phyloP scores from a whole-genome alignment of 2,797 vertebrate genomes.

The Lithobates sylvaticus region DNA sequence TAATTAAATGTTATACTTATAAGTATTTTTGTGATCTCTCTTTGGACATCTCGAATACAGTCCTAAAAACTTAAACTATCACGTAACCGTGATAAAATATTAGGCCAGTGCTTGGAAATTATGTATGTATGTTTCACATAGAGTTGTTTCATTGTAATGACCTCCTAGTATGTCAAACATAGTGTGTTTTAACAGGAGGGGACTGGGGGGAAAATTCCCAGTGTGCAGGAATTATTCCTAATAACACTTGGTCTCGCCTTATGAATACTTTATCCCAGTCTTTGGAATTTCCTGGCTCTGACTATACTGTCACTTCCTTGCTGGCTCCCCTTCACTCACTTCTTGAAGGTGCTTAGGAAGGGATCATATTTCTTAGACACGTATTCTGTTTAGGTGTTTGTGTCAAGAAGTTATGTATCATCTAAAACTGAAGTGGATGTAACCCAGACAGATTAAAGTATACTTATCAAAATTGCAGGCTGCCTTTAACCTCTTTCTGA shows the following conservation, averaged over 20 bases:
- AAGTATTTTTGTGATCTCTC: too few relatives aligned
- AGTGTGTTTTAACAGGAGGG: background rate
- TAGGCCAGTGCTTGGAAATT: background rate
- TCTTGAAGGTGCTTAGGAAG: background rate
- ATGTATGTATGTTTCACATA: background rate
- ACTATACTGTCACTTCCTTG: background rate
- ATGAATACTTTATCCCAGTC: background rate
- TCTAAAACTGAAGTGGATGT: background rate
- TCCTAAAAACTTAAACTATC: too few relatives aligned
- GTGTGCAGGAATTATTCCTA: too few relatives aligned
- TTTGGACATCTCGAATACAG: too few relatives aligned
- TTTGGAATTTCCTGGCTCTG: background rate
- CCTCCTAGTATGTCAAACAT: background rate
- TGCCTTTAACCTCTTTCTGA: background rate
- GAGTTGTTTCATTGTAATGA: background rate
- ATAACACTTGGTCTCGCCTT: too few relatives aligned
- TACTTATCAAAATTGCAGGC: background rate
- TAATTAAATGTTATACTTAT: too few relatives aligned
- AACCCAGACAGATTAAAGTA: background rate
- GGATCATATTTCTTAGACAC: background rate
- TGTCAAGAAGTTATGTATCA: background rate
- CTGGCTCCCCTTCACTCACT: background rate
- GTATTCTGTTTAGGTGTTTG: background rate
- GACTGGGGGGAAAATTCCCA: background rate
- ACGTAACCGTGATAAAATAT: too few relatives aligned